These are phyloP conservation scores for Alosa alosa DNA, from an alignment of 2,113 vertebrate genomes.

Conservation along the genomic window DNA sequence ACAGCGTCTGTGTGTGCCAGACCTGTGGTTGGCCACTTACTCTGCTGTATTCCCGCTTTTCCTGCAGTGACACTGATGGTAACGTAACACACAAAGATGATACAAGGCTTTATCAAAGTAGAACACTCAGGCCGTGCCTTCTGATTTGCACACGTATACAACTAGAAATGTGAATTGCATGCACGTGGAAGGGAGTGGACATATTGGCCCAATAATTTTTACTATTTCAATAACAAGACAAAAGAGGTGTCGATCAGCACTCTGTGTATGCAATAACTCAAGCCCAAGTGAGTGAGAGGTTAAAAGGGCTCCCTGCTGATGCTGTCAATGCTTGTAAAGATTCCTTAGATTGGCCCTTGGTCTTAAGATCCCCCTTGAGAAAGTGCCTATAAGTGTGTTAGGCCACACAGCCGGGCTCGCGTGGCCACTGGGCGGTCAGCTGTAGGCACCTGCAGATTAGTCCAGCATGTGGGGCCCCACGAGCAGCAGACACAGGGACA, in stretches of 20 bases:
- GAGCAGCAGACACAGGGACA: too few species aligned
- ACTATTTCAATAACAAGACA: slow-evolving; percentile 51
- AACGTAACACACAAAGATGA: too few species aligned
- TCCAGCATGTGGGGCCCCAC: not conserved
- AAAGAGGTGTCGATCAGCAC: slow-evolving; percentile 42
- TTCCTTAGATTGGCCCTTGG: slow-evolving; percentile 51
- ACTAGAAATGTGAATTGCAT: slow-evolving; percentile 37
- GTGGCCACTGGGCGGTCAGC: not conserved
- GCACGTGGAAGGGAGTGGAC: slow-evolving; percentile 37
- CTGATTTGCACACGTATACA: slow-evolving; percentile 18
- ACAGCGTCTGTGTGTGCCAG: too few species aligned
- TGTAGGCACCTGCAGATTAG: not conserved
- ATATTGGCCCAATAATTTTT: slow-evolving; percentile 46
- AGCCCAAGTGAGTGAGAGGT: slow-evolving; percentile 48
- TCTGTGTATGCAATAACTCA: slow-evolving; percentile 42
- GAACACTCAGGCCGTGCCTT: not conserved
- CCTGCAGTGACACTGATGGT: too few species aligned
- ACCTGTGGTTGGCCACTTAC: too few species aligned
- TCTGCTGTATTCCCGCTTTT: too few species aligned
- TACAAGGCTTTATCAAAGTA: not conserved
- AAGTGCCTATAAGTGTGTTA: not conserved
- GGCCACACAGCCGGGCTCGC: not conserved
- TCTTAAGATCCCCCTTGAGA: slow-evolving; percentile 31
- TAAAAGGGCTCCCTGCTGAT: slow-evolving; percentile 48
- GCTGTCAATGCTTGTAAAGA: slow-evolving; percentile 39